A percentile compares a stretch with the other conserved stretches of the same genome.
These are phyloP conservation scores for Ursus arctos DNA, from an alignment of 2,113 vertebrate species.

Conservation along the genomic window DNA sequence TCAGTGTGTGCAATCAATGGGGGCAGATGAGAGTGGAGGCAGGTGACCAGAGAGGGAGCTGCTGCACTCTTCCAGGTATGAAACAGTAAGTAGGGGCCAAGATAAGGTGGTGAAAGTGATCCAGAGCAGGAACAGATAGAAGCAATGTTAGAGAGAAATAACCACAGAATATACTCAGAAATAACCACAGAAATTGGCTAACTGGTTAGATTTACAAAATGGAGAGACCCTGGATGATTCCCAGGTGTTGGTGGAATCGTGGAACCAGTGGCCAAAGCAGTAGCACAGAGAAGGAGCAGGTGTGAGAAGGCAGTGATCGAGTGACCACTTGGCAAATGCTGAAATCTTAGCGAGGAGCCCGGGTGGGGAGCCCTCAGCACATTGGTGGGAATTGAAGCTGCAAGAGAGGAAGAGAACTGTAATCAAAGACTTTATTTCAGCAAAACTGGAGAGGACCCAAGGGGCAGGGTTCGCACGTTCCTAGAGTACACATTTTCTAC, in stretches of 20 bases:
- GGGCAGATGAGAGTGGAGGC: too few species aligned
- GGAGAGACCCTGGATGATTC: background rate
- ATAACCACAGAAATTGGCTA: rapidly evolving
- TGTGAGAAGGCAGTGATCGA: background rate
- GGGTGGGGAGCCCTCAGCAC: background rate
- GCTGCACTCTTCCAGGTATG: background rate
- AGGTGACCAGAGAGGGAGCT: background rate
- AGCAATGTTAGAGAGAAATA: background rate
- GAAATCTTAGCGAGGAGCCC: background rate
- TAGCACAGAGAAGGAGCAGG: background rate
- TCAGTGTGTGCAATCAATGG: rapidly evolving
- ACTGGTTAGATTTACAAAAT: background rate
- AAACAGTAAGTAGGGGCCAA: background rate
- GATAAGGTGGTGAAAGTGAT: too few species aligned
- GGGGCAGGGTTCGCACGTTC: rapidly evolving
- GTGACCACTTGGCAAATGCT: too few species aligned
- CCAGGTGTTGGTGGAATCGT: background rate
- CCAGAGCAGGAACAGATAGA: too few species aligned
- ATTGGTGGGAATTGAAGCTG: rapidly evolving
- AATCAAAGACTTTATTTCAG: background rate
- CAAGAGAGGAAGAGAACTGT: background rate
- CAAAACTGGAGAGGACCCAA: background rate
- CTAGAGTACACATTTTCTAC: rapidly evolving
- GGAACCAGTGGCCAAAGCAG: rapidly evolving
- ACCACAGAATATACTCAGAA: background rate